Base-by-base conservation (phyloP, 2,888 invertebrate species). In the Oscheius sp. region DNA sequence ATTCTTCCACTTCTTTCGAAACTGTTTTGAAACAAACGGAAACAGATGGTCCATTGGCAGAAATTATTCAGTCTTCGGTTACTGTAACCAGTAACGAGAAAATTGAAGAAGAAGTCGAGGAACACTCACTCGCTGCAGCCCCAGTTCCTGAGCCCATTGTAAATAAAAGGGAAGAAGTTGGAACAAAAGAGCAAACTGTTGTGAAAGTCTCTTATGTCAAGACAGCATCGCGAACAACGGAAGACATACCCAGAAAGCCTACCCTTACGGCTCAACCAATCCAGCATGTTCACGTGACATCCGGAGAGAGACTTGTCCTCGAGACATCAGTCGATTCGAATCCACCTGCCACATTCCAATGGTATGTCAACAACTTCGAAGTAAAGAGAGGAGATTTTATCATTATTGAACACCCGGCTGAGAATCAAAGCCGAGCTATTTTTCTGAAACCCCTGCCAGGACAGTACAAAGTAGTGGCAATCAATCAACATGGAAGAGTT, bases 361-460 rank as follows among this genome's bases (percentile, higher is more conserved):
- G 83, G 83, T 83, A 73, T 59, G 67, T 69, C 22, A 73, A 77
- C 67, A 80, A 78, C 68, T 80, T 80, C 63, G 82, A 82, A 56
- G 44, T 83, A 9, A 74, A 75, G 62, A 36, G 65, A 26, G 63
- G 69, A 45, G 45, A 69, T 4, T 38, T 49, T n/a, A 49, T 74
- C n/a, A 22, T 50, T 14, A 72, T 77, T 22, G 74, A 75, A 28
- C 47, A 63, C 12, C 28, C 59, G 5, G 63, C 44, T 41, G 51
- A 67, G 24, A 81, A 81, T 51, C 62, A 72, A 33, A 70, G 68
- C 17, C 63, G 70, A 20, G 64, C 71, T 17, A 64, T 68, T 1
- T 72, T 78, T 57, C n/a, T 54, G 0, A 50, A 67, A 14, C 88
- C 88, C 84, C 56, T 86, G 83, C 64, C 68, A 41, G 82, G 80